Base-by-base conservation (phyloP, 2,797 vertebrate genomes). In the Sebastes dallii region DNA sequence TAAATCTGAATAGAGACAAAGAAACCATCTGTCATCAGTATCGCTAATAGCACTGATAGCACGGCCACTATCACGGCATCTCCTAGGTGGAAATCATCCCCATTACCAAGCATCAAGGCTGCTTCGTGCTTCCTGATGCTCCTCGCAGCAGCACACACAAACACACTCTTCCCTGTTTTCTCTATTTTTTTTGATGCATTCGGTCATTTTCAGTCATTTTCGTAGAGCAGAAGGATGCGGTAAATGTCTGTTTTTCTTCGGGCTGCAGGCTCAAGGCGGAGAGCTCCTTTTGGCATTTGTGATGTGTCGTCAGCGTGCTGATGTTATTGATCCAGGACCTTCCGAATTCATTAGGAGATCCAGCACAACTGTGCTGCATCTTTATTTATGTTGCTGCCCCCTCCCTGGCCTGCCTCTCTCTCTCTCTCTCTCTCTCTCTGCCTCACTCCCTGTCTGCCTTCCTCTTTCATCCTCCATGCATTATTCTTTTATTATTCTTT, bases 321-420 rank as follows among this genome's bases (percentile, higher is more conserved):
- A 96, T 96, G 94, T 95, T 96, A 96, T 96, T 96, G 95, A 96
- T 96, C 95, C 95, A 86, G 93, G 94, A 94, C 93, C 95, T 95
- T 95, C 95, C 92, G 93, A 95, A 96, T 96, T 95, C 95, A 96
- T 96, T 96, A 96, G 93, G 89, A 94, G 92, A 94, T 93, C 94
- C 90, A 92, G 92, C 89, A 89, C 85, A 90, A 94, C 91, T 89
- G 94, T 87, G 89, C 90, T 78, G 93, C 94, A 95, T 96, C 95
- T 96, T 96, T 96, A 96, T 96, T 96, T 95, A 96, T 95, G 94
- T 91, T 81, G 85, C 91, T 91, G 85, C 90, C 84, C 84, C 89
- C 88, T 87, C 87, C 88, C 86, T 77, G 87, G 90, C 88, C 88
- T 87, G 79, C 75, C 42, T 46, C 42, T 46, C 16, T 46, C 42